phyloP scores from a whole-genome alignment of 2,797 vertebrate genomes.

The Salmo trutta region DNA sequence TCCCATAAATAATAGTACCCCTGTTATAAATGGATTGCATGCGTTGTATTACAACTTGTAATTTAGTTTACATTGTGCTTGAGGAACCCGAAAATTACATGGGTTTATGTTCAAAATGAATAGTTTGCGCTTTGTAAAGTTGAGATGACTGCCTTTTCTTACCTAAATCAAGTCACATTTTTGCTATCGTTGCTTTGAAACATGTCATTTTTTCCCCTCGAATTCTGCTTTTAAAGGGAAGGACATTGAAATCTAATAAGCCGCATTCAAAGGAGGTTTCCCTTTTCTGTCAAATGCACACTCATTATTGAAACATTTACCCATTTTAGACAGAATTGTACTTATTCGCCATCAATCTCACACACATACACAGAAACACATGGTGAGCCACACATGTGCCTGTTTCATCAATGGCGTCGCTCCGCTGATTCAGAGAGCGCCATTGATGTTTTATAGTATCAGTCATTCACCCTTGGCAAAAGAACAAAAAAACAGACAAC shows the following conservation, averaged over 20 bases:
- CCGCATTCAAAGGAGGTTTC: slow-evolving; percentile 53
- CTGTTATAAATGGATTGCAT: slow-evolving; percentile 67
- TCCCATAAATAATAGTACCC: slow-evolving; percentile 41
- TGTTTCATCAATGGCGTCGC: slow-evolving; percentile 65
- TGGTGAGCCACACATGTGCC: slow-evolving; percentile 42
- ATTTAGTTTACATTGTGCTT: slow-evolving; percentile 73
- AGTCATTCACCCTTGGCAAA: slow-evolving; percentile 57
- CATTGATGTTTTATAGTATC: slow-evolving; percentile 66
- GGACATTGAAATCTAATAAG: slow-evolving; percentile 70
- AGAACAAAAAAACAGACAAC: slow-evolving; percentile 56
- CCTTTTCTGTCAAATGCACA: slow-evolving; percentile 47
- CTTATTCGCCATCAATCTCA: slow-evolving; percentile 11
- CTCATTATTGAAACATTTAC: slow-evolving; percentile 46
- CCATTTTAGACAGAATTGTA: slow-evolving; percentile 39
- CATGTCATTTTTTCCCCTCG: slow-evolving; percentile 70
- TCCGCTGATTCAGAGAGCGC: slow-evolving; percentile 59
- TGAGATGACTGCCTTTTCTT: slow-evolving; percentile 69
- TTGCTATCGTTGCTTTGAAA: slow-evolving; percentile 63
- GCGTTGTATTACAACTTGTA: slow-evolving; percentile 71
- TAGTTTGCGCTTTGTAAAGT: slow-evolving; percentile 57
- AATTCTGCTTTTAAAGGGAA: slow-evolving; percentile 60
- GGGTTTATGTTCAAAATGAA: slow-evolving; percentile 64
- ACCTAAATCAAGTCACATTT: slow-evolving; percentile 62
- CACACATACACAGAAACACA: slow-evolving; percentile 52
- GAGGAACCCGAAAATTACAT: slow-evolving; percentile 65